Conservation (phyloP, 2,113 vertebrate genomes). For the Pomatostomus ruficeps region DNA sequence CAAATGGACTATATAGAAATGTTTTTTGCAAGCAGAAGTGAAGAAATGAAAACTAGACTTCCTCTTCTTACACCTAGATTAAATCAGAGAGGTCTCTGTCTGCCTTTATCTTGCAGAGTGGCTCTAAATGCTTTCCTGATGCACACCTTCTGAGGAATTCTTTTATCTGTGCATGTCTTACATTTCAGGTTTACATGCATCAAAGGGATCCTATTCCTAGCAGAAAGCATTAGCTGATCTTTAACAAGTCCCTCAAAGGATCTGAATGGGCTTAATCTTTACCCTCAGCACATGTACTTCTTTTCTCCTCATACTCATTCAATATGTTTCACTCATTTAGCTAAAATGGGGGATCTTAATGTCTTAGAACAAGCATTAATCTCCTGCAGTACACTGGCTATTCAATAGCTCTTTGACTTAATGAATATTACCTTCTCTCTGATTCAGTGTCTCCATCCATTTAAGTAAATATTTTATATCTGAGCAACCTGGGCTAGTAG, state of each 20-base stretch:
- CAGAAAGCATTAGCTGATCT: neutral
- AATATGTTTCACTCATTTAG: neutral
- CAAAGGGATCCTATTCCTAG: neutral
- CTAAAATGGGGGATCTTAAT: neutral
- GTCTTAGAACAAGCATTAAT: neutral
- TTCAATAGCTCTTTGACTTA: neutral
- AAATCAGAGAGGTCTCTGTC: neutral
- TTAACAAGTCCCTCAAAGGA: neutral
- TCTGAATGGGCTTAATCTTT: conserved; percentile 10
- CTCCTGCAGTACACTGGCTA: neutral
- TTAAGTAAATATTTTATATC: neutral
- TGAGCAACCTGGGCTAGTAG: neutral
- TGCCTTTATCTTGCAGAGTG: neutral
- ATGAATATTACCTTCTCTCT: neutral
- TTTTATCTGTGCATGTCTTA: conserved; percentile 4
- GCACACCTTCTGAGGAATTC: neutral
- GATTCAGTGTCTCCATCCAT: neutral
- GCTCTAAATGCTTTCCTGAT: neutral
- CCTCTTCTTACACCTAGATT: neutral
- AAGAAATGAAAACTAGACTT: neutral
- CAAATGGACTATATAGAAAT: neutral
- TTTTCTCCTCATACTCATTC: neutral
- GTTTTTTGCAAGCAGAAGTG: neutral
- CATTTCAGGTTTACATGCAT: conserved; percentile 2
- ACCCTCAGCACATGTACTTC: neutral